Evolutionary conservation across 1,140 invertebrate genomes (phyloP).

Genomic region (Drosophila jambulina): DNA sequence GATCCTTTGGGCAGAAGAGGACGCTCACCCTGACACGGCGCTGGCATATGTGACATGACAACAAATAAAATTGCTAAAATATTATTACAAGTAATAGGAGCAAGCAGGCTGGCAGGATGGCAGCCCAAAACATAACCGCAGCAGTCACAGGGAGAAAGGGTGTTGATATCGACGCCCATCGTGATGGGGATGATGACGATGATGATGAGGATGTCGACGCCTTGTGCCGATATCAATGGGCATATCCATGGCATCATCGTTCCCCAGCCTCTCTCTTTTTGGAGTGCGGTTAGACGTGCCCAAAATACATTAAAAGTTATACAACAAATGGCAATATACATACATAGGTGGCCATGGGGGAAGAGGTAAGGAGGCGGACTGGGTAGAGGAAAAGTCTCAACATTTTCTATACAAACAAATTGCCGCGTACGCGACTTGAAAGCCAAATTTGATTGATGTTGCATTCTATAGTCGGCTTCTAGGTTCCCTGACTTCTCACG

Average conservation of each 20-base stretch:
- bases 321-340: constrained; percentile 47
- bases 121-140: constrained; percentile 34
- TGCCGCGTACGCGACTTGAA: constrained; percentile 81
- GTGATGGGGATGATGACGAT: constrained; percentile 38
- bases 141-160: constrained; percentile 54
- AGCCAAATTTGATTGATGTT: constrained; percentile 82
- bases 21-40: constrained; percentile 37
- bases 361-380: background rate
- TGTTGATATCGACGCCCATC: constrained; percentile 66
- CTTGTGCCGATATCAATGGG: constrained; percentile 71
- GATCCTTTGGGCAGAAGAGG: constrained; percentile 13
- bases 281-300: constrained; percentile 76
- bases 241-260: constrained; percentile 64
- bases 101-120: constrained; percentile 19
- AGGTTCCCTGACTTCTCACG: constrained; percentile 22
- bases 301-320: constrained; percentile 82
- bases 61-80: constrained; percentile 79
- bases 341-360: constrained; percentile 13
- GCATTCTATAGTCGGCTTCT: constrained; percentile 62
- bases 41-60: constrained; percentile 79
- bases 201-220: constrained; percentile 51
- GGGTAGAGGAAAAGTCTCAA: constrained; percentile 54
- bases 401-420: constrained; percentile 83
- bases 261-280: constrained; percentile 4
- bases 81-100: constrained; percentile 83